phyloP scores from a whole-genome alignment of 64 coral and sea anemone genomes.

The Montipora cactus region DNA sequence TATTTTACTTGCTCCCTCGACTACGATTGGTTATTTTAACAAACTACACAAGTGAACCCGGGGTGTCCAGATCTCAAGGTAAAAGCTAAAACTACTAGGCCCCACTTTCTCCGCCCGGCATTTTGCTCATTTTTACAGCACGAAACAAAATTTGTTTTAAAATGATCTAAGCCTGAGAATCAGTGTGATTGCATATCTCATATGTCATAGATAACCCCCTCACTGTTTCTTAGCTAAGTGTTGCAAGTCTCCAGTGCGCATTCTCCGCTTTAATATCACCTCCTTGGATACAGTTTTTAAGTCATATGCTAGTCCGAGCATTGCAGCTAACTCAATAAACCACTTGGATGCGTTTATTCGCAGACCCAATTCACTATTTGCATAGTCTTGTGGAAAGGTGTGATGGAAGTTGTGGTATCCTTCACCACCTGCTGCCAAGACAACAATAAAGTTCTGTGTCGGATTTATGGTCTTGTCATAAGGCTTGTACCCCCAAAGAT shows the following conservation, averaged over 20 bases:
- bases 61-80: too few species aligned
- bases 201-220: too few species aligned
- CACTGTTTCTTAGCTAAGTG: not conserved
- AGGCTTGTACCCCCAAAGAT: constrained; percentile 72
- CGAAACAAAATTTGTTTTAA: too few species aligned
- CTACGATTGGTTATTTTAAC: too few species aligned
- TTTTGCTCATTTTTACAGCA: too few species aligned
- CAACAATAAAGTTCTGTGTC: constrained; percentile 64
- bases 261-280: constrained; percentile 58
- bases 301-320: constrained; percentile 67
- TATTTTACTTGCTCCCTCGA: too few species aligned
- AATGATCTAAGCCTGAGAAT: too few species aligned
- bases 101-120: too few species aligned
- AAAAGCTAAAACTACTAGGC: too few species aligned
- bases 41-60: too few species aligned
- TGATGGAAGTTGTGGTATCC: constrained; percentile 88
- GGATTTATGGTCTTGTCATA: constrained; percentile 82
- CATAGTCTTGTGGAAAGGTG: constrained; percentile 82
- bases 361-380: constrained; percentile 78
- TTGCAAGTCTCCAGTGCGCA: constrained; percentile 60
- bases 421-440: constrained; percentile 37
- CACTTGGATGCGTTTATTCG: constrained; percentile 40
- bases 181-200: too few species aligned
- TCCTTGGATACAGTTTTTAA: constrained; percentile 57
- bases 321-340: constrained; percentile 44